A percentile compares a stretch with the other conserved stretches of the same genome.
These are phyloP conservation scores for Synanthedon myopaeformis DNA, from an alignment of 2,888 invertebrate genomes.

Conservation along the genomic window DNA sequence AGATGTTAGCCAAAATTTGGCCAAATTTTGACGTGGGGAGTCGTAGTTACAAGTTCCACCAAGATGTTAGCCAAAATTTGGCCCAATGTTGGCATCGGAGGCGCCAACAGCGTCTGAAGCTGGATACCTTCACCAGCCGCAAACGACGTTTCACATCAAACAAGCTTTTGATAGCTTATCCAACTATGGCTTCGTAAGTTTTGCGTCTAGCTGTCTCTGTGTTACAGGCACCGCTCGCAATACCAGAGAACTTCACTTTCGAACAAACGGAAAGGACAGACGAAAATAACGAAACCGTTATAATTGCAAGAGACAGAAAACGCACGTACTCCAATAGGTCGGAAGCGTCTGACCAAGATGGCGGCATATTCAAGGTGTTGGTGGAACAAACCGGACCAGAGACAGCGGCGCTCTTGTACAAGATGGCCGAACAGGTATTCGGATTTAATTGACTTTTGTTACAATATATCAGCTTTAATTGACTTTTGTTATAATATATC, in stretches of 20 bases:
- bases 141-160: too few relatives aligned
- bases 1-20: too few relatives aligned
- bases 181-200: too few relatives aligned
- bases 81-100: too few relatives aligned
- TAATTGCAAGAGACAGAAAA: slow-evolving; percentile 25
- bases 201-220: background rate
- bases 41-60: too few relatives aligned
- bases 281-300: slow-evolving; percentile 25
- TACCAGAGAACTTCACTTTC: slow-evolving; percentile 47
- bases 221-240: slow-evolving; percentile 46
- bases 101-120: too few relatives aligned
- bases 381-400: slow-evolving; percentile 77
- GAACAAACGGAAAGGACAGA: slow-evolving; percentile 16
- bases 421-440: slow-evolving; percentile 70
- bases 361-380: slow-evolving; percentile 71
- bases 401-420: slow-evolving; percentile 65
- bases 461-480: background rate
- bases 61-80: too few relatives aligned
- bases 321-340: slow-evolving; percentile 46
- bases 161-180: too few relatives aligned
- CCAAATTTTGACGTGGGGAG: too few relatives aligned
- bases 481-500: background rate
- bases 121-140: too few relatives aligned
- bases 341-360: slow-evolving; percentile 36
- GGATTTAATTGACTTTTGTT: background rate